Evolutionary conservation across 1,140 invertebrate species (phyloP).

Genomic region (Elymnias hypermnestra): DNA sequence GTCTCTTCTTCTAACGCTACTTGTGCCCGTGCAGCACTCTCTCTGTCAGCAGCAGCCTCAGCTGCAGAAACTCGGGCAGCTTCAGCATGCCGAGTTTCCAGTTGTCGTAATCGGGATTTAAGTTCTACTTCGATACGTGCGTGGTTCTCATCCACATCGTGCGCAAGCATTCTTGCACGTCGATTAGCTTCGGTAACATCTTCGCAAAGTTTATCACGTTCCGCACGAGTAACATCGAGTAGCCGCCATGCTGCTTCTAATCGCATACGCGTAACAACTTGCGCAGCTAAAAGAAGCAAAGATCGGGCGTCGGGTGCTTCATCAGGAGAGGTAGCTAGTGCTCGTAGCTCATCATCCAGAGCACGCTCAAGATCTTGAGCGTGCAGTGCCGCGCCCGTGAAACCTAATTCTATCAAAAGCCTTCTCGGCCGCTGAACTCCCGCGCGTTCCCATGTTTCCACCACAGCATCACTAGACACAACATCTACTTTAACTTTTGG

Average conservation of each 20-base stretch:
- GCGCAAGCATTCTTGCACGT: slow-evolving; percentile 85
- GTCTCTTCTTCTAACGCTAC: slow-evolving; percentile 73
- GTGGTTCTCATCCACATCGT: slow-evolving; percentile 94
- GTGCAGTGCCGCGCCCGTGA: slow-evolving; percentile 79
- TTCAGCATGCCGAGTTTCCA: slow-evolving; percentile 87
- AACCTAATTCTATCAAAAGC: slow-evolving; percentile 83
- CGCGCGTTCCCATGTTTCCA: slow-evolving; percentile 85
- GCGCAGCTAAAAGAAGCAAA: slow-evolving; percentile 45
- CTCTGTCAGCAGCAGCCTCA: slow-evolving; percentile 82
- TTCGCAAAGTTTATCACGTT: slow-evolving; percentile 85
- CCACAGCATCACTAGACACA: slow-evolving; percentile 73
- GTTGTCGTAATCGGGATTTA: slow-evolving; percentile 80
- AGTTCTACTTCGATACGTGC: slow-evolving; percentile 84
- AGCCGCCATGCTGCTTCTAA: slow-evolving; percentile 30
- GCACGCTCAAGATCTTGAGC: slow-evolving; percentile 82
- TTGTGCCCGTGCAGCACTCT: slow-evolving; percentile 77
- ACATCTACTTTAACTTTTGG: too few species aligned
- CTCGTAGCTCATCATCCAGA: slow-evolving; percentile 85
- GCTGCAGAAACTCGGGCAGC: slow-evolving; percentile 82
- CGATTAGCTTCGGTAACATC: slow-evolving; percentile 89
- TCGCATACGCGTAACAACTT: slow-evolving; percentile 45
- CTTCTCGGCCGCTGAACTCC: slow-evolving; percentile 79
- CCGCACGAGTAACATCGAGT: slow-evolving; percentile 37
- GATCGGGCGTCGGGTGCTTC: slow-evolving; percentile 35
- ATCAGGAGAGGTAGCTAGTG: slow-evolving; percentile 58